A percentile compares a stretch with the other conserved stretches of the same genome.
These are phyloP conservation scores for Pseudomyrmex gracilis DNA, from an alignment of 1,140 invertebrate genomes.

Conservation along the genomic window DNA sequence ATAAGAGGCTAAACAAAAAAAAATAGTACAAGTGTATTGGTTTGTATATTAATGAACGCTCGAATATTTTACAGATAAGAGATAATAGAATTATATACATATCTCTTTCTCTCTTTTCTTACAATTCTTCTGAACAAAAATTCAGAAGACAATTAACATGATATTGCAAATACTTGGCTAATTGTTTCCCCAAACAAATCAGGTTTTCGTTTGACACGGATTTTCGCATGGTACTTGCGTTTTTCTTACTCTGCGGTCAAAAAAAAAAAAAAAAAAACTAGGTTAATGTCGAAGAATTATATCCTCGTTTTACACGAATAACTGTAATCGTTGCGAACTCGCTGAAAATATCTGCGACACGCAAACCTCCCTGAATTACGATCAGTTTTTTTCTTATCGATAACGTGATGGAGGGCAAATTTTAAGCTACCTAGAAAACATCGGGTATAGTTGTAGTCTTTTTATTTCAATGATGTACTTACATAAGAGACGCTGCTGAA, in stretches of 20 bases:
- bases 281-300: conserved; percentile 38
- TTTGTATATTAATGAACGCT: neutral
- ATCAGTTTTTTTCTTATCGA: neutral
- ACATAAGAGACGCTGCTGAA: no score
- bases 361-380: conserved; percentile 21
- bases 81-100: no score
- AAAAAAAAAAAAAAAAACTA: conserved; percentile 3
- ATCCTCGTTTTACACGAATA: neutral
- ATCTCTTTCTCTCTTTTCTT: no score
- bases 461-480: no score
- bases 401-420: conserved; percentile 7
- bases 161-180: neutral
- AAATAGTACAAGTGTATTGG: neutral
- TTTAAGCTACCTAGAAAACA: neutral
- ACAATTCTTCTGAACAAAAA: neutral
- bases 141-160: no score
- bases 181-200: neutral
- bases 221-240: neutral
- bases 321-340: conserved; percentile 3
- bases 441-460: neutral
- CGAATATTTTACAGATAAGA: neutral
- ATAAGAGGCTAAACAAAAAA: neutral
- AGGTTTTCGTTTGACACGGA: conserved; percentile 3
- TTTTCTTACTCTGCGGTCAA: neutral
- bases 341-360: conserved; percentile 5